phyloP scores from a whole-genome alignment of 2,113 vertebrate genomes.

The Halcyon malimbica region DNA sequence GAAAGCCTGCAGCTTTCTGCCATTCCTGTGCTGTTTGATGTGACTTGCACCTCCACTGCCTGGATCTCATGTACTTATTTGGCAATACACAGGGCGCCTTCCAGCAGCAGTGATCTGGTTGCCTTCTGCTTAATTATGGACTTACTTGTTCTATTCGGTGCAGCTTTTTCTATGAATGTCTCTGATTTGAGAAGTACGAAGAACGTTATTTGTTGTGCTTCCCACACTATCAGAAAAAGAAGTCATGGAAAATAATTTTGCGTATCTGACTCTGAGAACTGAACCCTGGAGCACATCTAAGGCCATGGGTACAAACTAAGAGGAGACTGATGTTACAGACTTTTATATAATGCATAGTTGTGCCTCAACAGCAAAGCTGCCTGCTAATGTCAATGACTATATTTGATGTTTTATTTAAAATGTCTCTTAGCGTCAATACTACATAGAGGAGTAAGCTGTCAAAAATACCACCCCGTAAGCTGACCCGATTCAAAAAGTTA shows the following conservation, averaged over 20 bases:
- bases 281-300: not conserved
- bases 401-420: slow-evolving; percentile 30
- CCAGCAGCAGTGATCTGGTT: not conserved
- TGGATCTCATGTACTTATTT: not conserved
- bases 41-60: not conserved
- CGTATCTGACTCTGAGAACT: not conserved
- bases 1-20: slow-evolving; percentile 14
- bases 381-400: not conserved
- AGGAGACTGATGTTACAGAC: not conserved
- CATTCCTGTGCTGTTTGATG: not conserved
- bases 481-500: slow-evolving; percentile 2
- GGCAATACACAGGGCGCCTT: not conserved
- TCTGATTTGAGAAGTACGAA: not conserved
- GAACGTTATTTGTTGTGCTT: not conserved
- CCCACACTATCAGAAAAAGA: not conserved
- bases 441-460: not conserved
- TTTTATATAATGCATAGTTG: not conserved
- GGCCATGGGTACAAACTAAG: not conserved
- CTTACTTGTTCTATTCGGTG: not conserved
- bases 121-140: not conserved
- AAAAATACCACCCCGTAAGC: not conserved
- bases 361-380: not conserved
- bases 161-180: not conserved
- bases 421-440: not conserved
- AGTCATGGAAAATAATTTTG: not conserved